Evolutionary conservation across 1,140 invertebrate species (phyloP), one percentile per base, ranked within the genome.

Genomic region (Anagrus nilaparvatae): DNA sequence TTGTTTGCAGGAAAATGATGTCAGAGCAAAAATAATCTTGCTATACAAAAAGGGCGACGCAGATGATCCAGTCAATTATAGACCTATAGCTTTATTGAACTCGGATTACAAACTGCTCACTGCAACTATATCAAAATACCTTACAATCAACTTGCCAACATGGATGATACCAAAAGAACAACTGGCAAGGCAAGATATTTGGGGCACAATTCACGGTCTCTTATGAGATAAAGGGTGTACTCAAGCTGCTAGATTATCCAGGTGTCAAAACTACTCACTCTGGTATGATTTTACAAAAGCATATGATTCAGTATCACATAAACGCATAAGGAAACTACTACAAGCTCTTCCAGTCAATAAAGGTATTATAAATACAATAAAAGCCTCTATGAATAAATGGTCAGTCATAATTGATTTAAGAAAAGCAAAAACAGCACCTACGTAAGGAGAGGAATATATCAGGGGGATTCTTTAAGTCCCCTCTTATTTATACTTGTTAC

Each of bases 231-330:
- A 54, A 32, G 42, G 18, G 5, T 44, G 35, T n/a, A 34, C 46
- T 3, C 40, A 50, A 16, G 14, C 29, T 12, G 43, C 51, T n/a
- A n/a, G n/a, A n/a, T n/a, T n/a, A n/a, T n/a, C n/a, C n/a, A n/a
- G n/a, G n/a, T n/a, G n/a, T n/a, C 2, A 49, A 48, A 41, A 49
- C 32, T 46, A 43, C 28, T 49, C 51, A 9, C 19, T 40, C 1
- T 55, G 51, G 51, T 55, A 45, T 21, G 47, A 55, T 19, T 53
- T 47, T 28, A 39, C 13, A 14, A 53, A 51, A 24, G 53, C 49
- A 3, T 53, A 48, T 37, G 53, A 55, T 27, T 44, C 51, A 3
- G 39, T 53, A 10, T 27, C 44, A 28, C 51, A 51, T 23, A 35
- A 28, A 8, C 43, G 47, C 20, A 41, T 48, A 16, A 31, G 31